phyloP scores from a whole-genome alignment of 1,140 invertebrate species.

The Drosophila lini region DNA sequence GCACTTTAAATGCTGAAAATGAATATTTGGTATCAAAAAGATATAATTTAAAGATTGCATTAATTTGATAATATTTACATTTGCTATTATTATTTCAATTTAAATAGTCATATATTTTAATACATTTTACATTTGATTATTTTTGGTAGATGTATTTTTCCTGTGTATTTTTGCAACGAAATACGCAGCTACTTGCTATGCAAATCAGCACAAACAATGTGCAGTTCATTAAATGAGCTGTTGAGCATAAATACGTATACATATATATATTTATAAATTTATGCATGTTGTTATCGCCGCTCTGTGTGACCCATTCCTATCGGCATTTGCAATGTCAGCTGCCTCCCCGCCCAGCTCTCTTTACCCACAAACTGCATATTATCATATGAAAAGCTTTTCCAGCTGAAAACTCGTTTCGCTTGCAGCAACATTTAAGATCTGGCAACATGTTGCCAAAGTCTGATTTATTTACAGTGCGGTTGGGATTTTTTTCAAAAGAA shows the following conservation, averaged over 20 bases:
- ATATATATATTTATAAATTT: conserved; percentile 62
- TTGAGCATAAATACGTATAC: conserved; percentile 53
- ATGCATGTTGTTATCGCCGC: conserved; percentile 63
- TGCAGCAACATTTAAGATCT: conserved; percentile 20
- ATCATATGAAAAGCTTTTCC: conserved; percentile 37
- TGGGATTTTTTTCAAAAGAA: conserved; percentile 17
- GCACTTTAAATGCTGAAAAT: too few species aligned
- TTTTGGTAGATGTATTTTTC: too few species aligned
- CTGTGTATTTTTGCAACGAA: conserved; percentile 1
- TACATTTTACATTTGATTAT: too few species aligned
- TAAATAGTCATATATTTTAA: too few species aligned
- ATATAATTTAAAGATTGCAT: too few species aligned
- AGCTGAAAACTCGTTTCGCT: conserved; percentile 49
- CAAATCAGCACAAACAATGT: conserved; percentile 60
- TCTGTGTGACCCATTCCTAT: conserved; percentile 7
- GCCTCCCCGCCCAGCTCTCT: background rate
- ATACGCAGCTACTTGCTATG: conserved; percentile 35
- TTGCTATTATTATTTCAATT: too few species aligned
- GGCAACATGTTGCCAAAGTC: conserved; percentile 32
- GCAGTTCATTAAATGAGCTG: conserved; percentile 72
- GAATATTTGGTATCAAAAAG: too few species aligned
- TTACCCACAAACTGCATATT: conserved; percentile 30
- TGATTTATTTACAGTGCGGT: conserved; percentile 22
- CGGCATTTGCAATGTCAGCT: conserved; percentile 57
- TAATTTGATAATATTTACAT: too few species aligned